Conservation (phyloP, 2,113 vertebrate genomes). For the Strix aluco region DNA sequence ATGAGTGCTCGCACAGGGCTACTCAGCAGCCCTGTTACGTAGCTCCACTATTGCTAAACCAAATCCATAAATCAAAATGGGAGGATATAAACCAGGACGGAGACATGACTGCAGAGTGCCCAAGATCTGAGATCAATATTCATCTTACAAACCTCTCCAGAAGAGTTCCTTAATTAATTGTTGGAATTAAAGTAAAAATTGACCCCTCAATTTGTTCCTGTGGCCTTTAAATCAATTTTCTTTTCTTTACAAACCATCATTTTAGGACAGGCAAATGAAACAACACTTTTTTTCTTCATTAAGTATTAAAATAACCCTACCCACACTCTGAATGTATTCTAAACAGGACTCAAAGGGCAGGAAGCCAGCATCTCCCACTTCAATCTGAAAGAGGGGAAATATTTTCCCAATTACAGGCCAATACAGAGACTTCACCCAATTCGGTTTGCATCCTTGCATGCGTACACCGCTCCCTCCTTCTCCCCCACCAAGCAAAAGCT, state of each 20-base stretch:
- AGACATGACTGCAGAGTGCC: slow-evolving; percentile 41
- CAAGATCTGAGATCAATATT: slow-evolving; percentile 50
- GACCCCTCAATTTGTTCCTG: slow-evolving; percentile 45
- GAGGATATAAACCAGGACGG: slow-evolving; percentile 32
- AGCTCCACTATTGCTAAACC: not conserved
- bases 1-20: rapidly evolving
- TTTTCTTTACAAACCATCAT: slow-evolving; percentile 1
- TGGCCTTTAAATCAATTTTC: slow-evolving; percentile 44
- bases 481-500: not conserved
- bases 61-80: slow-evolving; percentile 33
- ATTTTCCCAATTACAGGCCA: not conserved
- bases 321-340: not conserved
- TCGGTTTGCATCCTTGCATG: rapidly evolving
- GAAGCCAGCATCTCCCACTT: not conserved
- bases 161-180: slow-evolving; percentile 68
- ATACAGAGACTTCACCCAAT: not conserved
- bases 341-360: not conserved
- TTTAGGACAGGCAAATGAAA: not conserved
- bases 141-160: slow-evolving; percentile 54
- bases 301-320: not conserved
- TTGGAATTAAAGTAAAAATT: slow-evolving; percentile 56
- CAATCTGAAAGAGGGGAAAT: not conserved
- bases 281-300: not conserved
- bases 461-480: not conserved
- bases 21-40: not conserved